Conservation (phyloP, 2,113 vertebrate species). For the Vicugna pacos region DNA sequence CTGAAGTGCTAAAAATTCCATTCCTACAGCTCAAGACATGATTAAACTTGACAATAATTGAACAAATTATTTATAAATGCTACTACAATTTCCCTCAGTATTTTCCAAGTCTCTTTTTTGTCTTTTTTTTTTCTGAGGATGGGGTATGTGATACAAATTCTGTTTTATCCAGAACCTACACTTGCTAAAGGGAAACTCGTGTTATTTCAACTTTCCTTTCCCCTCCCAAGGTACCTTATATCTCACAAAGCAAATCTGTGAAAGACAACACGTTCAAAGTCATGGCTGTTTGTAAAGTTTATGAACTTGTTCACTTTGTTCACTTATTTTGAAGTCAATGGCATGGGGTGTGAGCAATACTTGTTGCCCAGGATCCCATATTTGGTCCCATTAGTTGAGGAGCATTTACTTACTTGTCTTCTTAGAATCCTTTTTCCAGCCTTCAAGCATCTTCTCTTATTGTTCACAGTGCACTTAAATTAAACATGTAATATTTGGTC, state of each 20-base stretch:
- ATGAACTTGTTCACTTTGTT: neutral
- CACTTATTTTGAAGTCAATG: neutral
- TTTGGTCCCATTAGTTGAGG: neutral
- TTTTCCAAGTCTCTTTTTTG: neutral
- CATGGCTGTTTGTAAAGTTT: neutral
- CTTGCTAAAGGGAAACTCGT: neutral
- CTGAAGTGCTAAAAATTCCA: neutral
- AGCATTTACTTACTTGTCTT: neutral
- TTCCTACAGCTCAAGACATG: neutral
- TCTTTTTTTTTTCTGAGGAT: neutral
- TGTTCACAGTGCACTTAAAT: neutral
- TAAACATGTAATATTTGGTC: neutral
- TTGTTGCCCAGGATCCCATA: neutral
- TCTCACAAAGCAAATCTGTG: neutral
- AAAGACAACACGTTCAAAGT: neutral
- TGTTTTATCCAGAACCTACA: neutral
- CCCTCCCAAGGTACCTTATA: neutral
- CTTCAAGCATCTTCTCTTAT: neutral
- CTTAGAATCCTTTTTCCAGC: neutral
- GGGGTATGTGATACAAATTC: neutral
- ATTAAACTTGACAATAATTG: neutral
- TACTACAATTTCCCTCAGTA: neutral
- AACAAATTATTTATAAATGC: neutral
- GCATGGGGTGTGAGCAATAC: neutral
- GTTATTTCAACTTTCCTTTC: neutral